Evolutionary conservation across 2,888 invertebrate species (phyloP).

Genomic region (Drosophila trichaetosa): DNA sequence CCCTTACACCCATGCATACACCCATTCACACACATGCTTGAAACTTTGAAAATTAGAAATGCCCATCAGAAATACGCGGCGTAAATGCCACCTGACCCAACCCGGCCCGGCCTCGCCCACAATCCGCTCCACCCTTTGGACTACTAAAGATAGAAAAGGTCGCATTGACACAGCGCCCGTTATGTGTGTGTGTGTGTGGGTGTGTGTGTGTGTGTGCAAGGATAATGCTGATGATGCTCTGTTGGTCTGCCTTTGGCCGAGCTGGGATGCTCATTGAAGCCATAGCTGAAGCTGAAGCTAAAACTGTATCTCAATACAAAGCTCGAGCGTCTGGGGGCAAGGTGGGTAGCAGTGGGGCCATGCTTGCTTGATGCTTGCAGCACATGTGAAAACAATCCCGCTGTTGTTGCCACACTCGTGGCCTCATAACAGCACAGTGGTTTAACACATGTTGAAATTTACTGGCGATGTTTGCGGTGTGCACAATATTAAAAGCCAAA

Average conservation of each 20-base stretch:
- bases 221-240: conserved; percentile 71
- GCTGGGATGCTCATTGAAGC: conserved; percentile 24
- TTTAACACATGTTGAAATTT: background rate
- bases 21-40: conserved; percentile 44
- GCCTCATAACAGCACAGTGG: conserved; percentile 52
- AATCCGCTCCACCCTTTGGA: conserved; percentile 17
- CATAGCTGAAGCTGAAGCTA: conserved; percentile 18
- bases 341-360: background rate
- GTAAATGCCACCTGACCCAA: conserved; percentile 22
- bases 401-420: conserved; percentile 38
- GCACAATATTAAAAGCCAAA: background rate
- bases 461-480: background rate
- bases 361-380: conserved; percentile 30
- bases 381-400: conserved; percentile 56
- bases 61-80: conserved; percentile 79
- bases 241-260: conserved; percentile 27
- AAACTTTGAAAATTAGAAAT: conserved; percentile 83
- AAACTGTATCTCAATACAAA: background rate
- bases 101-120: conserved; percentile 6
- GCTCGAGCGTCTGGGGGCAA: background rate
- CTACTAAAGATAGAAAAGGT: conserved; percentile 63
- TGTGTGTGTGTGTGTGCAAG: conserved; percentile 43
- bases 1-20: conserved; percentile 1
- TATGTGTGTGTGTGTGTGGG: conserved; percentile 28
- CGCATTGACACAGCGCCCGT: conserved; percentile 59